phyloP scores from a whole-genome alignment of 1,140 invertebrate genomes.

The Galendromus occidentalis region DNA sequence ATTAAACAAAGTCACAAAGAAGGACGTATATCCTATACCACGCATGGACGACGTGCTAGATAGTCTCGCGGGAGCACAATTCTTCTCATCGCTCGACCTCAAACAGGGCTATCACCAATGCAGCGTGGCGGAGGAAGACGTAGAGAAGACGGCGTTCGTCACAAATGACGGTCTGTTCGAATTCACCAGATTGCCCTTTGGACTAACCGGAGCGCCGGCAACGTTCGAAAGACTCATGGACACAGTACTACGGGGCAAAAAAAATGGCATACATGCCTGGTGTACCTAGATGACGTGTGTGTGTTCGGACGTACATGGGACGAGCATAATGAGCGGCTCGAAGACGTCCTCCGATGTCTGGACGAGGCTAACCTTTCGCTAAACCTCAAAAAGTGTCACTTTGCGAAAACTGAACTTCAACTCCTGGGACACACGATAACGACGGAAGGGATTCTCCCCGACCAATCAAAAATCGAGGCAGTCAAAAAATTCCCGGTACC shows the following conservation, averaged over 20 bases:
- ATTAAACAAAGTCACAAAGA: slow-evolving; percentile 28
- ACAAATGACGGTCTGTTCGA: slow-evolving; percentile 25
- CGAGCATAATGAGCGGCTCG: slow-evolving; percentile 19
- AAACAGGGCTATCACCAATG: too few species aligned
- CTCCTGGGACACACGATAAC: slow-evolving; percentile 28
- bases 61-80: too few species aligned
- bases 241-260: slow-evolving; percentile 23
- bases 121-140: too few species aligned
- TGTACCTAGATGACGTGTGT: too few species aligned
- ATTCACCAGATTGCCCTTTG: slow-evolving; percentile 30
- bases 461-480: slow-evolving; percentile 26
- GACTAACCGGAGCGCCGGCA: slow-evolving; percentile 30
- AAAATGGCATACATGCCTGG: too few species aligned
- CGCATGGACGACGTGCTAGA: too few species aligned
- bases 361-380: slow-evolving; percentile 20
- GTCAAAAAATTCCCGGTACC: slow-evolving; percentile 24
- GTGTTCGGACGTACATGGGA: slow-evolving; percentile 16
- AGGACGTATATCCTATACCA: slow-evolving; percentile 33
- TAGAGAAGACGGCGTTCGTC: too few species aligned
- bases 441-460: slow-evolving; percentile 24
- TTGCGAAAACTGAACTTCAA: slow-evolving; percentile 21
- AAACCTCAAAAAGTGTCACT: slow-evolving; percentile 26
- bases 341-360: slow-evolving; percentile 19
- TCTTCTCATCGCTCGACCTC: too few species aligned
- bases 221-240: slow-evolving; percentile 34